Conservation (phyloP, 2,113 vertebrate species). For the Actinemys pallida region DNA sequence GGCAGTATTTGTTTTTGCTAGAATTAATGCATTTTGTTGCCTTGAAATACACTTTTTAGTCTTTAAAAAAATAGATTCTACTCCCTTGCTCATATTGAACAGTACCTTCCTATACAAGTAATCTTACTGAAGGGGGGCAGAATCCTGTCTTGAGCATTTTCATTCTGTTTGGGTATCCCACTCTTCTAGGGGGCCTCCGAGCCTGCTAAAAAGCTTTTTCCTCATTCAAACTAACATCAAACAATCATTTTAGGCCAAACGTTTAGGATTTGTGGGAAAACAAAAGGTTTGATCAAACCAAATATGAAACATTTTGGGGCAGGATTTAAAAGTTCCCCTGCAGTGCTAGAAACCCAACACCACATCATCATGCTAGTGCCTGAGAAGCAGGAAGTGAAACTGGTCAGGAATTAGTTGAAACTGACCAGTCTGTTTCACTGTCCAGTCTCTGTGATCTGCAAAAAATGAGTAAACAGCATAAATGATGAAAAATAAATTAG, state of each 20-base stretch:
- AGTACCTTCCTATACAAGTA: slow-evolving; percentile 1
- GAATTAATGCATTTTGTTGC: not conserved
- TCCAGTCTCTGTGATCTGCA: not conserved
- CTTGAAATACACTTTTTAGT: not conserved
- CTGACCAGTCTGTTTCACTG: not conserved
- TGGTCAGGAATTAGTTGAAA: not conserved
- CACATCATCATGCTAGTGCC: not conserved
- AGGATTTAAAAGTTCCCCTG: not conserved
- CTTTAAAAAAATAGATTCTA: not conserved
- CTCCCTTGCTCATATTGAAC: not conserved
- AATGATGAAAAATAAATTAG: not conserved
- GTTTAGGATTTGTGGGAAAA: not conserved
- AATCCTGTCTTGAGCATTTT: not conserved
- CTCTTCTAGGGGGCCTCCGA: not conserved
- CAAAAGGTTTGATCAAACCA: slow-evolving; percentile 1
- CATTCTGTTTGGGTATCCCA: not conserved
- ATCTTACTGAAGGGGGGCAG: not conserved
- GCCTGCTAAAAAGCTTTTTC: not conserved
- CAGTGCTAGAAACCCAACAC: not conserved
- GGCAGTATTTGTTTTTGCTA: not conserved
- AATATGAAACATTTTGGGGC: not conserved
- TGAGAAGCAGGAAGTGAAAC: not conserved
- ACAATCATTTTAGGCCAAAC: not conserved
- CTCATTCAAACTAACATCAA: not conserved
- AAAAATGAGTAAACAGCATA: not conserved